Conservation (phyloP, 2,797 vertebrate species). For the Cynopterus sphinx region DNA sequence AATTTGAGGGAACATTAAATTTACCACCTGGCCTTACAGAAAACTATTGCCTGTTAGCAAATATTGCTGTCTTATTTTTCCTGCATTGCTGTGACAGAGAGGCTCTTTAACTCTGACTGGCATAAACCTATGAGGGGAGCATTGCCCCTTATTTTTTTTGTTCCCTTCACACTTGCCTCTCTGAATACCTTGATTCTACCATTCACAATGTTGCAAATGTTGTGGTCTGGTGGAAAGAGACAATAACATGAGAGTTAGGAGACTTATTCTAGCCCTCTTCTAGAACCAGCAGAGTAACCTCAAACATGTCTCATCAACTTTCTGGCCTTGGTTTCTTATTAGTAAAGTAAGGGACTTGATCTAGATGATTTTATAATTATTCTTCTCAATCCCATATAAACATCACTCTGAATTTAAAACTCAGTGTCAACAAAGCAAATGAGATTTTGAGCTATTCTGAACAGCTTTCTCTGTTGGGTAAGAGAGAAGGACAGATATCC, state of each 20-base stretch:
- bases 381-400: not conserved
- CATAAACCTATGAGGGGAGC: not conserved
- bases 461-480: not conserved
- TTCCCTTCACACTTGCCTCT: not conserved
- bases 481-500: not conserved
- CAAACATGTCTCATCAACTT: not conserved
- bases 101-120: not conserved
- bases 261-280: not conserved
- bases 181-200: not conserved
- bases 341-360: not conserved
- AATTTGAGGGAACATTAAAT: conserved; percentile 15
- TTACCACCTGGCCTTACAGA: not conserved
- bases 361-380: not conserved
- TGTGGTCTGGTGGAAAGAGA: not conserved
- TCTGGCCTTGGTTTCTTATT: not conserved
- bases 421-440: not conserved
- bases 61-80: not conserved
- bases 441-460: conserved; percentile 2
- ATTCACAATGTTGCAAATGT: not conserved
- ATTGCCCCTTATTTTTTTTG: not conserved
- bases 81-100: not conserved
- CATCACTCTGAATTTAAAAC: not conserved
- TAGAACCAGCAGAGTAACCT: not conserved
- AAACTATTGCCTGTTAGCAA: not conserved
- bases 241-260: not conserved